Evolutionary conservation across 2,888 invertebrate species (phyloP), one percentile per base, ranked within the genome.

Genomic region (Troides oblongomaculatus): DNA sequence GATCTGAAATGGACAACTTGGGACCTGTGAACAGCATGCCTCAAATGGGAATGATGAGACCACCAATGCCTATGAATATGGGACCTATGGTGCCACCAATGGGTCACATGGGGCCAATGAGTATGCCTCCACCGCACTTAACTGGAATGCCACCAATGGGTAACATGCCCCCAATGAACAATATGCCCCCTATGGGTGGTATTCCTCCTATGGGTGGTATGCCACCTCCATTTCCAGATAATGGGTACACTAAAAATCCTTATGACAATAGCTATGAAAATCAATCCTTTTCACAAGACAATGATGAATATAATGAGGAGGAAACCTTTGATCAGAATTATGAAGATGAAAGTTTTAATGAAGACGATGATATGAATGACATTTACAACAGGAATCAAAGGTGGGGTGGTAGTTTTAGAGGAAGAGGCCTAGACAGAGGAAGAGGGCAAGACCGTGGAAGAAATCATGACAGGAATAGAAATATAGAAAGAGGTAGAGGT

Each of bases 161-260:
- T 39, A 82, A 78, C 70, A 83, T 81, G 81, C 81, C 82, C 58
- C 81, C 80, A 8, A 81, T 84, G 79, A 78, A 78, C 17, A 85
- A 79, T 46, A 82, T 83, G 81, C 81, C 84, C 12, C 79, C 80
- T 12, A 81, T 84, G 77, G 76, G 76, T 23, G 79, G 76, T 62
- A 83, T 83, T 79, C 80, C 80, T 25, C 81, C 79, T 14, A 77
- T 77, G 73, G 71, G 72, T 36, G 73, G 67, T 18, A 72, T 72
- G 69, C 74, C 74, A 59, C 75, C 87, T 57, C 83, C 85, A 21
- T 91, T 87, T 72, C 70, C 82, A 43, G 90, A 91, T 71, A 90
- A 92, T 80, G 89, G 89, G 43, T 91, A 80, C 73, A 89, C 87
- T 73, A 91, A 92, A 78, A 83, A 85, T 39, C 84, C 83, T 72